Evolutionary conservation across 2,797 vertebrate genomes (phyloP).

Genomic region (Naso thynnoides): DNA sequence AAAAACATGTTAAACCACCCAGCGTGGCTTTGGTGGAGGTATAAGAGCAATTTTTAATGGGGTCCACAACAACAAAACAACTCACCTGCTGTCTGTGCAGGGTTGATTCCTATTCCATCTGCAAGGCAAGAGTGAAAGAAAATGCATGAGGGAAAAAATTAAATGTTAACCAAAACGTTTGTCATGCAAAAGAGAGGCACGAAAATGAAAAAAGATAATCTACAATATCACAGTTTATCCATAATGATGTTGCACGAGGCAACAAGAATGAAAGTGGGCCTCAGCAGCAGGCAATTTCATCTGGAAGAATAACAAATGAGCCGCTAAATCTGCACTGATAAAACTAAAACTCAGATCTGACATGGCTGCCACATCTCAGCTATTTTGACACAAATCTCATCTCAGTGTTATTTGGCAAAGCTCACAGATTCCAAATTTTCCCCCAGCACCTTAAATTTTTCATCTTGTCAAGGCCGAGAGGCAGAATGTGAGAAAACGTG

Average conservation of each 20-base stretch:
- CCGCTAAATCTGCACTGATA: constrained; percentile 20
- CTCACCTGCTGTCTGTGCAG: constrained; percentile 97
- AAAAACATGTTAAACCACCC: not conserved
- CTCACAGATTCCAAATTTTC: not conserved
- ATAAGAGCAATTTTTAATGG: not conserved
- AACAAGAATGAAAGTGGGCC: constrained; percentile 3
- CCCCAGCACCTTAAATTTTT: not conserved
- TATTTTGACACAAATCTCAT: constrained; percentile 11
- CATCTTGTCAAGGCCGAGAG: not conserved
- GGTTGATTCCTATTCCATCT: constrained; percentile 99
- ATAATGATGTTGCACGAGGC: constrained; percentile 14
- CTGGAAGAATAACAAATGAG: constrained; percentile 27
- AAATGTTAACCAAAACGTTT: constrained; percentile 6
- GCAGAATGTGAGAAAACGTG: not conserved
- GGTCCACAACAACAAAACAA: constrained; percentile 26
- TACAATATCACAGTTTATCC: constrained; percentile 19
- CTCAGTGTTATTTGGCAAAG: not conserved
- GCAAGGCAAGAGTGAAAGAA: constrained; percentile 42
- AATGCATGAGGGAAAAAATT: constrained; percentile 32
- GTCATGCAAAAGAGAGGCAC: constrained; percentile 33
- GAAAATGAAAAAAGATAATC: constrained; percentile 21
- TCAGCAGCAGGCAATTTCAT: constrained; percentile 20
- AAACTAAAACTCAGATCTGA: constrained; percentile 17
- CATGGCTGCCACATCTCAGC: not conserved
- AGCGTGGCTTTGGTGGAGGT: not conserved